These are phyloP conservation scores for Oplegnathus fasciatus DNA, from an alignment of 2,113 vertebrate species.

Conservation along the genomic window DNA sequence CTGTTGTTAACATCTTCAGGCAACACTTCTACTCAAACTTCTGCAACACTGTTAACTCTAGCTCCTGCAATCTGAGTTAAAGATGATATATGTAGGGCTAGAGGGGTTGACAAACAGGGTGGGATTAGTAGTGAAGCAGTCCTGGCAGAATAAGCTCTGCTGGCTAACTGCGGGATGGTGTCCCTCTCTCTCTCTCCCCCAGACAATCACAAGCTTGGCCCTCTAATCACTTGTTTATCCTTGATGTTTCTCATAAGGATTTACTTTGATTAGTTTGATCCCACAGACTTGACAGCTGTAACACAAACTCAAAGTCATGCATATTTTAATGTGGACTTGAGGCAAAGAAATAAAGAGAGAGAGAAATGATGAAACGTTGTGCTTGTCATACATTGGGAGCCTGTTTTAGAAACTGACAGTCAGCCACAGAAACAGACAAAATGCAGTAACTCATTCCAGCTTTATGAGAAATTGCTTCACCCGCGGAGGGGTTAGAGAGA, in stretches of 20 bases:
- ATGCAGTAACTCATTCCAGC: constrained; percentile 18
- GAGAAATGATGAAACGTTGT: constrained; percentile 53
- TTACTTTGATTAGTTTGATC: constrained; percentile 74
- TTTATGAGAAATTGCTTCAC: constrained; percentile 26
- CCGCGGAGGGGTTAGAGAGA: constrained; percentile 17
- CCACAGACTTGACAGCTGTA: constrained; percentile 60
- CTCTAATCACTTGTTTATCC: constrained; percentile 69
- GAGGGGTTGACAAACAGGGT: constrained; percentile 62
- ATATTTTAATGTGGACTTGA: constrained; percentile 67
- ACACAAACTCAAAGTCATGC: constrained; percentile 62
- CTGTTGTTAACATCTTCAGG: constrained; percentile 53
- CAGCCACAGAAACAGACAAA: constrained; percentile 41
- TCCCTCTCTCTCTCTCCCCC: neutral
- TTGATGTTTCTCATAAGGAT: constrained; percentile 63
- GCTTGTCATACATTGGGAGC: constrained; percentile 39
- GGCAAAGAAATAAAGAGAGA: constrained; percentile 46
- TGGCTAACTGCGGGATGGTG: constrained; percentile 32
- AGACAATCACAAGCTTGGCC: constrained; percentile 62
- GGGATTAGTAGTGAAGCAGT: constrained; percentile 59
- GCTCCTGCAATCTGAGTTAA: constrained; percentile 52
- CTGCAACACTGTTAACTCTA: constrained; percentile 26
- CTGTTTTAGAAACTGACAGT: constrained; percentile 42
- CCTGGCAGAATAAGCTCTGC: constrained; percentile 49
- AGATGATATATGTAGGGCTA: constrained; percentile 59
- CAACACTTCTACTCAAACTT: constrained; percentile 48